Evolutionary conservation across 2,113 vertebrate species (phyloP).

Genomic region (Mugil cephalus): DNA sequence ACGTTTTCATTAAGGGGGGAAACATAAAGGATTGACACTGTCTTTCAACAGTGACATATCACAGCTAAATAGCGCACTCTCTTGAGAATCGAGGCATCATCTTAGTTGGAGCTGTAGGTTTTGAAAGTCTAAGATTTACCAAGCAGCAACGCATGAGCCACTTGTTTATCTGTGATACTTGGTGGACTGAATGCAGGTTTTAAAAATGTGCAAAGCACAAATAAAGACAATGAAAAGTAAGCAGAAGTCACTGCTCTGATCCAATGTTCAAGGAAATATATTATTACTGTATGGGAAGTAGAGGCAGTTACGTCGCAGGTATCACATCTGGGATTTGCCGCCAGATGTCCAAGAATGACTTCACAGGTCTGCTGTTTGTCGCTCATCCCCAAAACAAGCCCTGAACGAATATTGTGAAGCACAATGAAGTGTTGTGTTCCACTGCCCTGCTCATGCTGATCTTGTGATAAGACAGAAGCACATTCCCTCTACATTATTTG

Average conservation of each 20-base stretch:
- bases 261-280: background rate
- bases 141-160: background rate
- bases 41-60: no score
- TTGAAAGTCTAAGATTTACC: background rate
- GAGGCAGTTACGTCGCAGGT: background rate
- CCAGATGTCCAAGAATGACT: background rate
- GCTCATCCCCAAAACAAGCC: slow-evolving; percentile 7
- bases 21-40: no score
- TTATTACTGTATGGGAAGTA: background rate
- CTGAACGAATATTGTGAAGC: slow-evolving; percentile 33
- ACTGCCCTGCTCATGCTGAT: slow-evolving; percentile 50
- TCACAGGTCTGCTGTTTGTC: background rate
- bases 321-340: background rate
- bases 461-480: slow-evolving; percentile 62
- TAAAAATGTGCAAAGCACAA: background rate
- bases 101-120: no score
- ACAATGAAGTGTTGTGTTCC: slow-evolving; percentile 56
- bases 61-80: no score
- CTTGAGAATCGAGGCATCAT: no score
- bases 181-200: background rate
- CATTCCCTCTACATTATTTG: slow-evolving; percentile 58
- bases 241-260: background rate
- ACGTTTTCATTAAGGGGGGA: background rate
- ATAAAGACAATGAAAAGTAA: background rate
- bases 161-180: background rate